Base-by-base conservation (phyloP, 2,113 vertebrate genomes). In the Psephotus haematonotus region DNA sequence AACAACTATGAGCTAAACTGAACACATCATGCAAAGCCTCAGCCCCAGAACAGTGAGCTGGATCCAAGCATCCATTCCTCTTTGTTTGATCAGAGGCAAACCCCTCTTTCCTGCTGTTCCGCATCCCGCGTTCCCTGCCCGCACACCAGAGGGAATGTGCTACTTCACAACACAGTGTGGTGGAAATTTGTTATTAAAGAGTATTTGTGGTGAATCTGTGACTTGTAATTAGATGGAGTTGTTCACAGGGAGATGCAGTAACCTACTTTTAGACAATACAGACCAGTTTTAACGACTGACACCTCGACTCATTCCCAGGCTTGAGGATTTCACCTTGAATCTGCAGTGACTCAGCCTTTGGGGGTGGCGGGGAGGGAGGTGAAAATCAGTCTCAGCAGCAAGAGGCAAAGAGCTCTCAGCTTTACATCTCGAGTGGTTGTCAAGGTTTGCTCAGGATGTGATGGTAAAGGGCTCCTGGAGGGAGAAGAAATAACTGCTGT, bases 121-220 rank as follows among this genome's bases (percentile, higher is more conserved):
- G 11, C 50, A n/a, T 18, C 68, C 24, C 1, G 0, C 3, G 0
- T 24, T 23, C 9, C 77, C 53, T 17, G 7, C 8, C 41, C 9
- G 0, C 52, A 49, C 24, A 69, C 4, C 39, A 37, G 35, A 39
- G 41, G 67, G 13, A 33, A 39, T 0, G 0, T 23, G 44, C 13
- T 33, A 3, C 80, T 43, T 49, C 20, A 2, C 6, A 52, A 37
- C 59, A 20, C 0, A 90, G 37, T 0, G 10, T 10, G 39, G 60
- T 23, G 46, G 46, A 55, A 72, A 72, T 76, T 17, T 60, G 76
- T 60, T 75, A 78, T 71, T 55, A 84, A 64, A 52, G 3, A 79
- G 44, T 29, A 52, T 52, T 82, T 76, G 71, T 63, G 76, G 80
- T 9, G 7, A 53, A 75, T 37, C 53, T 44, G 53, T 33, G 76